Conservation (phyloP, 2,888 invertebrate species). For the Megamerina dolium region DNA sequence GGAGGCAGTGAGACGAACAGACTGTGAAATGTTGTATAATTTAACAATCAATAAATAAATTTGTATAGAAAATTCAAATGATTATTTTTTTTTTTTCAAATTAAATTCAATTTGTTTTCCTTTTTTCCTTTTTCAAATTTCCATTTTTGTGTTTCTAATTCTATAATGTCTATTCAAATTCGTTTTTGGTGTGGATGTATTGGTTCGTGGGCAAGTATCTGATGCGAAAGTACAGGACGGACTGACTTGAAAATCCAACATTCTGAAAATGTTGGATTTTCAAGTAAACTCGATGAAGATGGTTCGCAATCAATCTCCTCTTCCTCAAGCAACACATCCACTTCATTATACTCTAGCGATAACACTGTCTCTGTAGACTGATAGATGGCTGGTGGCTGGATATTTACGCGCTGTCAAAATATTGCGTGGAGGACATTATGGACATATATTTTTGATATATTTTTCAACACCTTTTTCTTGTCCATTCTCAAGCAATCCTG, state of each 20-base stretch:
- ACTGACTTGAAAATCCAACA: slow-evolving; percentile 2
- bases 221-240: neutral
- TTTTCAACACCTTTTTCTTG: neutral
- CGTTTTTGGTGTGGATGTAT: neutral
- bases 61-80: too few relatives aligned
- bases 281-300: slow-evolving; percentile 1
- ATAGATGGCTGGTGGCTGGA: neutral
- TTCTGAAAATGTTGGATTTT: slow-evolving; percentile 2
- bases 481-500: neutral
- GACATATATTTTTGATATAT: neutral
- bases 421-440: neutral
- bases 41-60: too few relatives aligned
- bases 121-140: slow-evolving; percentile 1
- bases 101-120: slow-evolving; percentile 2
- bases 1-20: too few relatives aligned
- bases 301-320: slow-evolving; percentile 1
- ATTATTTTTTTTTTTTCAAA: slow-evolving; percentile 2
- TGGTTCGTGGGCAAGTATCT: neutral
- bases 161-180: neutral
- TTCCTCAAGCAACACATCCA: too few relatives aligned
- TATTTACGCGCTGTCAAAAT: neutral
- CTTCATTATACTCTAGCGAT: too few relatives aligned
- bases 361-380: neutral
- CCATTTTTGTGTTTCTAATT: slow-evolving; percentile 1
- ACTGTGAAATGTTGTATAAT: too few relatives aligned